Evolutionary conservation across 2,888 invertebrate species (phyloP).

Genomic region (Drosophila phalerata): DNA sequence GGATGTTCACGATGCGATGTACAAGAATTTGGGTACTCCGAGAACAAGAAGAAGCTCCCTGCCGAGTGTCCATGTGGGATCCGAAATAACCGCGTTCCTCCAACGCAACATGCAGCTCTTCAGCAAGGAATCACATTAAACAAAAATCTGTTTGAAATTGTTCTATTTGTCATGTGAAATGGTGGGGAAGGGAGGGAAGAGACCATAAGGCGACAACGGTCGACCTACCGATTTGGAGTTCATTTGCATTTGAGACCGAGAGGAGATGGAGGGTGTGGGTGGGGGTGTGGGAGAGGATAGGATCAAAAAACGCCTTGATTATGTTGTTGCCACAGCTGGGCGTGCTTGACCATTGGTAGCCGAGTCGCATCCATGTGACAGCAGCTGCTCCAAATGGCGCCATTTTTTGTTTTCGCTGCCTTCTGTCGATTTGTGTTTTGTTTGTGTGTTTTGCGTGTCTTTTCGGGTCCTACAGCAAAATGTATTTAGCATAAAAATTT

Average conservation of each 20-base stretch:
- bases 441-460: slow-evolving; percentile 29
- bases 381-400: slow-evolving; percentile 73
- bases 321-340: slow-evolving; percentile 48
- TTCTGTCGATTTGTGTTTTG: slow-evolving; percentile 23
- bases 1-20: slow-evolving; percentile 9
- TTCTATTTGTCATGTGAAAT: slow-evolving; percentile 64
- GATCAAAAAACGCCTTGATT: slow-evolving; percentile 48
- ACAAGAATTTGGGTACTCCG: not conserved
- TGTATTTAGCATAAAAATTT: slow-evolving; percentile 84
- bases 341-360: slow-evolving; percentile 56
- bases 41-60: accelerated
- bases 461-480: slow-evolving; percentile 70
- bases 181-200: not conserved
- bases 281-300: not conserved
- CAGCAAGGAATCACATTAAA: slow-evolving; percentile 28
- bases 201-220: slow-evolving; percentile 38
- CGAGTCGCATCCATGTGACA: slow-evolving; percentile 48
- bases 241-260: slow-evolving; percentile 60
- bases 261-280: no score
- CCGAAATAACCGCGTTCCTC: slow-evolving; percentile 23
- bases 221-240: slow-evolving; percentile 51
- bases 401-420: slow-evolving; percentile 38
- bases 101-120: slow-evolving; percentile 31
- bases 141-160: slow-evolving; percentile 58
- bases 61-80: not conserved